Conservation (phyloP, 2,113 vertebrate species). For the Rhea pennata region DNA sequence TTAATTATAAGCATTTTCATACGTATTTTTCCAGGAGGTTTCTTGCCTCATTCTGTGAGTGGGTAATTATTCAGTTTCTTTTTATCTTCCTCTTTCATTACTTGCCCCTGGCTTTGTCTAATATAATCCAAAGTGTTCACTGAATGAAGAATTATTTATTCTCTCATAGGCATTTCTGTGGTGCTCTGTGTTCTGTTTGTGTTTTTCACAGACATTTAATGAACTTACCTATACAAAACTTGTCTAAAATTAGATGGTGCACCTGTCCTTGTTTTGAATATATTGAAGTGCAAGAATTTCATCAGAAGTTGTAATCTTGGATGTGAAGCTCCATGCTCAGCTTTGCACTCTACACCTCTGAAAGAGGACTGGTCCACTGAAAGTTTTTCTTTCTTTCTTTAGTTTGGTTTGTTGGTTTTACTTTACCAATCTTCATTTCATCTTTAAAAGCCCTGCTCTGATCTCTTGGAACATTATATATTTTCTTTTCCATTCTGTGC, state of each 20-base stretch:
- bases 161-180: conserved; percentile 63
- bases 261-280: not conserved
- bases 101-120: conserved; percentile 66
- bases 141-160: conserved; percentile 71
- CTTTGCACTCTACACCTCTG: not conserved
- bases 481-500: not conserved
- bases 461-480: accelerated
- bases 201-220: conserved; percentile 22
- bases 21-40: conserved; percentile 64
- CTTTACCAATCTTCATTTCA: not conserved
- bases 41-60: conserved; percentile 64
- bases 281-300: not conserved
- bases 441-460: not conserved
- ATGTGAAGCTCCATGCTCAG: not conserved
- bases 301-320: not conserved
- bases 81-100: conserved; percentile 71
- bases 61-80: conserved; percentile 69
- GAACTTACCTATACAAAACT: not conserved
- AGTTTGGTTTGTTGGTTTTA: not conserved
- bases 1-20: conserved; percentile 63
- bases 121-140: conserved; percentile 65
- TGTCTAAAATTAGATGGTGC: not conserved
- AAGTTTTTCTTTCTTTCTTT: not conserved
- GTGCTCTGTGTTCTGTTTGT: conserved; percentile 53
- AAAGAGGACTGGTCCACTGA: not conserved